Conservation (phyloP, 2,113 vertebrate genomes). For the Genyomyrus donnyi region DNA sequence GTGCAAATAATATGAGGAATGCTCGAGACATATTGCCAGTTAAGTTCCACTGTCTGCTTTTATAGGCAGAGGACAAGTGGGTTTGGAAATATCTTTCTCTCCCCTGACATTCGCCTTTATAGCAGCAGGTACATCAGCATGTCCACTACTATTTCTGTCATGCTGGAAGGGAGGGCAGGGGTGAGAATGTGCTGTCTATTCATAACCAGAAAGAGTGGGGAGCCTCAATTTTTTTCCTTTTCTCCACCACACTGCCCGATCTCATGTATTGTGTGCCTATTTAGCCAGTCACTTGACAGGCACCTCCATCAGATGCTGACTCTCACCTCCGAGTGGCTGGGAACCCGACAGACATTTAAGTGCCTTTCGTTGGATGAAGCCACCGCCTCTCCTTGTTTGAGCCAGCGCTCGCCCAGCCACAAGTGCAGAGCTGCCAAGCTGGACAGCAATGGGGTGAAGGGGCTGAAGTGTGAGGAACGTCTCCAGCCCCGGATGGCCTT, state of each 20-base stretch:
- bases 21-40: background rate
- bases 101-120: background rate
- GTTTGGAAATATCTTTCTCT: background rate
- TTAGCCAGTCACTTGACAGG: background rate
- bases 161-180: background rate
- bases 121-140: background rate
- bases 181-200: background rate
- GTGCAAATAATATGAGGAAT: background rate
- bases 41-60: background rate
- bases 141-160: background rate
- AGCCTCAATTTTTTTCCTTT: background rate
- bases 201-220: background rate
- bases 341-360: background rate
- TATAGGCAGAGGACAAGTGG: background rate
- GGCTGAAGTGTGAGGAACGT: background rate
- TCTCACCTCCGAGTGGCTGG: background rate
- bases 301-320: background rate
- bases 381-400: background rate
- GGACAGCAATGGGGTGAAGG: background rate
- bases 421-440: background rate
- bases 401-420: background rate
- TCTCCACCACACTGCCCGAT: background rate
- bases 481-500: background rate
- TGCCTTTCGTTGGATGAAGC: background rate
- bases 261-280: background rate